A percentile compares a stretch with the other conserved stretches of the same genome.
Conservation (phyloP, 2,888 invertebrate species). For the Drepanosiphum platanoidis region DNA sequence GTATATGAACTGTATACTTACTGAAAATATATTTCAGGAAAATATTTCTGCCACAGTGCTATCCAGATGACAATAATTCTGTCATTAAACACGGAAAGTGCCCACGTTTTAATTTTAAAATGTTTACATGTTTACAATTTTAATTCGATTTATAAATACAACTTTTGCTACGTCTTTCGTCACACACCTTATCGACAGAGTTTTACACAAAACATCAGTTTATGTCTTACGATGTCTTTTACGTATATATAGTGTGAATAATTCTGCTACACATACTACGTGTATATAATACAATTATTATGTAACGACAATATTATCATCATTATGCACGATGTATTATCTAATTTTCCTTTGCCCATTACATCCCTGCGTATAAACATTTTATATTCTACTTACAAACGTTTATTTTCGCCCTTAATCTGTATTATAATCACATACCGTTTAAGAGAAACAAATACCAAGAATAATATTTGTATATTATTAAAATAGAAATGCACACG, state of each 20-base stretch:
- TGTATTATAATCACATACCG: background rate
- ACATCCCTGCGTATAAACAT: background rate
- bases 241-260: background rate
- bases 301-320: background rate
- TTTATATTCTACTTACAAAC: background rate
- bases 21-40: background rate
- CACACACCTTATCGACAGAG: too few relatives aligned
- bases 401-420: background rate
- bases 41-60: background rate
- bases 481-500: slow-evolving; percentile 40
- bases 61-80: background rate
- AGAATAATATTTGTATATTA: slow-evolving; percentile 12
- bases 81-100: too few relatives aligned
- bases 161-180: background rate
- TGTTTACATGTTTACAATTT: too few relatives aligned
- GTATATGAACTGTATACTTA: background rate
- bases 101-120: too few relatives aligned
- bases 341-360: background rate
- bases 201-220: background rate
- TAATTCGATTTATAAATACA: background rate
- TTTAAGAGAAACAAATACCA: background rate
- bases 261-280: background rate
- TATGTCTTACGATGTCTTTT: background rate
- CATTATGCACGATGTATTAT: slow-evolving; percentile 21
- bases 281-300: background rate